phyloP scores from a whole-genome alignment of 2,113 vertebrate species.

The Galbula dea region DNA sequence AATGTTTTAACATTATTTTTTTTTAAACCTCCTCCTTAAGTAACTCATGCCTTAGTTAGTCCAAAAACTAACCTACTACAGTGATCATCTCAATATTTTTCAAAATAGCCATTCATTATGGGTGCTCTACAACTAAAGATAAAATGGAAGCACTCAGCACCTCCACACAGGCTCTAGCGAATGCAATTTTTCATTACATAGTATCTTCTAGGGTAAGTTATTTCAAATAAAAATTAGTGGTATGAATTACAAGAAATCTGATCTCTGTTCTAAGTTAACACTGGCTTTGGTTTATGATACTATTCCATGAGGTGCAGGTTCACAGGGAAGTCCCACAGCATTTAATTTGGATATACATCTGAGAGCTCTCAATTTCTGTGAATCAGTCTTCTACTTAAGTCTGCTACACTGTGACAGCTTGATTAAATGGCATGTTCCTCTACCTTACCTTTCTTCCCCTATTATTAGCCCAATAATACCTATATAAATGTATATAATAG shows the following conservation, averaged over 20 bases:
- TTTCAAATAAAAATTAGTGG: neutral
- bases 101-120: neutral
- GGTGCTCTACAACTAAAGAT: neutral
- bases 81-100: neutral
- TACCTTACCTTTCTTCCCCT: neutral
- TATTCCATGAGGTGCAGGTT: neutral
- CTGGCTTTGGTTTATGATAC: neutral
- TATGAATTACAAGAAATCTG: neutral
- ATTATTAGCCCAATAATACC: neutral
- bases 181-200: accelerated
- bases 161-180: neutral
- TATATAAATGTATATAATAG: neutral
- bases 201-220: neutral
- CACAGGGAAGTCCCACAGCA: neutral
- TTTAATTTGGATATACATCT: neutral
- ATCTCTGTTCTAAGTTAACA: neutral
- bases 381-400: neutral
- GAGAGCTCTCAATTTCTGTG: neutral
- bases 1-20: neutral
- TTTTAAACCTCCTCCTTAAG: neutral
- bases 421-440: neutral
- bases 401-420: neutral
- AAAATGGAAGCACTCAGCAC: neutral
- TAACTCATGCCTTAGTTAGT: neutral
- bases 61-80: neutral